Conservation (phyloP, 2,797 vertebrate species). For the Hemibagrus guttatus region DNA sequence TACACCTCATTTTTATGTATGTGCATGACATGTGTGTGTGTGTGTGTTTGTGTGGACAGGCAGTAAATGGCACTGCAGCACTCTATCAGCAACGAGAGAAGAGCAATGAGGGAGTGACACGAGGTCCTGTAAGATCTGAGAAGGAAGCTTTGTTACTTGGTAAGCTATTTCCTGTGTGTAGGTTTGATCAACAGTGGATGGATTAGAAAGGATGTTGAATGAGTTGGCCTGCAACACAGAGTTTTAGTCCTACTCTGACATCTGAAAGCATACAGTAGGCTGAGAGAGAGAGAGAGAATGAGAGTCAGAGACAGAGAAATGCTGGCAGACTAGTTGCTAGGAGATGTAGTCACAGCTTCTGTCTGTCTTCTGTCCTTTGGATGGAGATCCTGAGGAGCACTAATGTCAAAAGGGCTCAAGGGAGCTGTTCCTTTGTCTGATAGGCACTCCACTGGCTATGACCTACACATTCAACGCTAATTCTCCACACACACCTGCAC, state of each 20-base stretch:
- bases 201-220: slow-evolving; percentile 26
- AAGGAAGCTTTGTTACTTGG: slow-evolving; percentile 94
- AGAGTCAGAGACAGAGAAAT: not conserved
- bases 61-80: slow-evolving; percentile 80
- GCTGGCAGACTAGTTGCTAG: slow-evolving; percentile 13
- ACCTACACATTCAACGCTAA: slow-evolving; percentile 35
- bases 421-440: slow-evolving; percentile 47
- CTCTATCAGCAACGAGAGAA: slow-evolving; percentile 83
- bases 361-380: slow-evolving; percentile 51
- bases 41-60: slow-evolving; percentile 69
- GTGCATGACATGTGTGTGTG: slow-evolving; percentile 14
- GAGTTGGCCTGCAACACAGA: slow-evolving; percentile 39
- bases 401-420: slow-evolving; percentile 45
- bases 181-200: not conserved
- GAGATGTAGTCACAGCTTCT: slow-evolving; percentile 15
- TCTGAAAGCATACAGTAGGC: not conserved
- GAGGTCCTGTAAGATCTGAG: slow-evolving; percentile 83
- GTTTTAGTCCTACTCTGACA: not conserved
- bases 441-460: slow-evolving; percentile 12
- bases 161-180: slow-evolving; percentile 64
- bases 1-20: not conserved
- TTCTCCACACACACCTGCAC: slow-evolving; percentile 1
- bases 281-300: not conserved
- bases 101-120: slow-evolving; percentile 76
- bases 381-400: slow-evolving; percentile 37